Evolutionary conservation across 2,888 invertebrate genomes (phyloP).

Genomic region (Hirtodrosophila confusa): DNA sequence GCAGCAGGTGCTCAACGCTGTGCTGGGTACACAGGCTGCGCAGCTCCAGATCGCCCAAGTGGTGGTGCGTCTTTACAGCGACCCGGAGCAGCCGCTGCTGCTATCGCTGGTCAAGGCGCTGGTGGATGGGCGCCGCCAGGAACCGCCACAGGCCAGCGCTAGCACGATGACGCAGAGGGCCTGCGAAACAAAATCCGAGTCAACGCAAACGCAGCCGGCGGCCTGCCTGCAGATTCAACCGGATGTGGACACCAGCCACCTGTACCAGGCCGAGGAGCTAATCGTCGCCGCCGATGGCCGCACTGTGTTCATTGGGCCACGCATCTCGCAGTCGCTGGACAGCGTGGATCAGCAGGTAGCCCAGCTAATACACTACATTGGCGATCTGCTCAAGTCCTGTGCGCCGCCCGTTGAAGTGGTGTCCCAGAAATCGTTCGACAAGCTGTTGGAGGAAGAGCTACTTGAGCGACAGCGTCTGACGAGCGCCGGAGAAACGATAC

Average conservation of each 20-base stretch:
- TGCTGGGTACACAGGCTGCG: slow-evolving; percentile 33
- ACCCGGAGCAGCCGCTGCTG: slow-evolving; percentile 37
- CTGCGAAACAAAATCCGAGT: neutral
- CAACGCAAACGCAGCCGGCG: slow-evolving; percentile 39
- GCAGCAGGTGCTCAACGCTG: slow-evolving; percentile 66
- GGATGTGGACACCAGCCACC: slow-evolving; percentile 32
- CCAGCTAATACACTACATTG: slow-evolving; percentile 34
- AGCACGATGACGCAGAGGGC: neutral
- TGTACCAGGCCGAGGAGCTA: slow-evolving; percentile 36
- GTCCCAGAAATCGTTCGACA: slow-evolving; percentile 28
- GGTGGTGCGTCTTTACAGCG: slow-evolving; percentile 33
- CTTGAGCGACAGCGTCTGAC: slow-evolving; percentile 42
- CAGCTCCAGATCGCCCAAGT: neutral
- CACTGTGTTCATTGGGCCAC: slow-evolving; percentile 47
- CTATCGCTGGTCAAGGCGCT: slow-evolving; percentile 36
- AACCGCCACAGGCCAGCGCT: neutral
- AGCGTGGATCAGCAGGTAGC: slow-evolving; percentile 41
- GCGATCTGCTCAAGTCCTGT: slow-evolving; percentile 41
- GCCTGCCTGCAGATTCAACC: slow-evolving; percentile 18
- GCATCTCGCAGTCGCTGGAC: slow-evolving; percentile 40
- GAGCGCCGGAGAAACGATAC: slow-evolving; percentile 21
- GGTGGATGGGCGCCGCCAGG: slow-evolving; percentile 5
- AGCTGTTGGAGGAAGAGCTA: slow-evolving; percentile 38
- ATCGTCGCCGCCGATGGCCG: slow-evolving; percentile 33
- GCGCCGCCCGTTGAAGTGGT: slow-evolving; percentile 60